Conservation (phyloP, 2,888 invertebrate species). For the Eueremaeus valkanovi region DNA sequence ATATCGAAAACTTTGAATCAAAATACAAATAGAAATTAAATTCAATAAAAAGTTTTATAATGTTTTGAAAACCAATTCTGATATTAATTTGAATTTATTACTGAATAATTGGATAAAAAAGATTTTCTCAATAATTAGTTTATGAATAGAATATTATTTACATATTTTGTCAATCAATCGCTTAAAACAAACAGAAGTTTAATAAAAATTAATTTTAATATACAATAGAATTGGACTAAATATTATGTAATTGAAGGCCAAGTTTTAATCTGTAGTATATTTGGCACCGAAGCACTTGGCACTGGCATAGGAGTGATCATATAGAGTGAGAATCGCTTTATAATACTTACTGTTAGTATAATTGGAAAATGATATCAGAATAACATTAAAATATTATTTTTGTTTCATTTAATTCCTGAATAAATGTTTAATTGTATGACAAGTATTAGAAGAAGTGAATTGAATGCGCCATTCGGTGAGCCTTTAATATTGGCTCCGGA, state of each 20-base stretch:
- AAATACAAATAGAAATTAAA: too few relatives aligned
- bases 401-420: background rate
- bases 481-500: background rate
- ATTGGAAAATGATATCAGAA: too few relatives aligned
- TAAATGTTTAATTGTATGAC: background rate
- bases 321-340: too few relatives aligned
- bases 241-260: background rate
- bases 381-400: background rate
- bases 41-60: too few relatives aligned
- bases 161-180: too few relatives aligned
- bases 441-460: background rate
- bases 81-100: too few relatives aligned
- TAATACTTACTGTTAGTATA: too few relatives aligned
- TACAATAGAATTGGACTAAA: background rate
- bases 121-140: too few relatives aligned
- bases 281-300: conserved; percentile 4
- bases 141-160: too few relatives aligned
- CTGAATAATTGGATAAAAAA: too few relatives aligned
- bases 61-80: too few relatives aligned
- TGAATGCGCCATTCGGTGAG: background rate
- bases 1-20: too few relatives aligned
- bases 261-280: background rate
- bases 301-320: background rate
- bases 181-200: background rate
- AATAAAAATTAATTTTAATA: background rate